These are phyloP conservation scores for Sitta europaea DNA, from an alignment of 2,113 vertebrate species.

Conservation along the genomic window DNA sequence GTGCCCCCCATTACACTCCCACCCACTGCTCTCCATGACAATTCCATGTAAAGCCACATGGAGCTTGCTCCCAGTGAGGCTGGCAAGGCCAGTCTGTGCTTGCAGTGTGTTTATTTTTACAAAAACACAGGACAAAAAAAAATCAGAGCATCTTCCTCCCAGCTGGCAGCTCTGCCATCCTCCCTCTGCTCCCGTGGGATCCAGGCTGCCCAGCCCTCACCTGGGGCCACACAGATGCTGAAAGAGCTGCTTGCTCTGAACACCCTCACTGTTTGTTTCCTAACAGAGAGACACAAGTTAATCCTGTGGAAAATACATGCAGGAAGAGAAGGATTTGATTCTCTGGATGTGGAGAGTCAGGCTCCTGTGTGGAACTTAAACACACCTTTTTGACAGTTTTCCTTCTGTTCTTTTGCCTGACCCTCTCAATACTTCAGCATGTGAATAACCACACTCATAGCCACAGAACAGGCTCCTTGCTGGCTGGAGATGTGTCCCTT, in stretches of 20 bases:
- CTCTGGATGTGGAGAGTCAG: neutral
- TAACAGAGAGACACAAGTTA: neutral
- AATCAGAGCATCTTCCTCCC: neutral
- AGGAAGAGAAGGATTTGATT: neutral
- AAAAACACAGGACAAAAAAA: neutral
- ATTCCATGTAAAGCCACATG: neutral
- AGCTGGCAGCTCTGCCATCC: neutral
- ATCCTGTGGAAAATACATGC: neutral
- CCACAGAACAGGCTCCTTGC: neutral
- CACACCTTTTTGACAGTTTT: neutral
- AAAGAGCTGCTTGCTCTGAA: neutral
- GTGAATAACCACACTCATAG: neutral
- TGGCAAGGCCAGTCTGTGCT: neutral
- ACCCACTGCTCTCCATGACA: neutral
- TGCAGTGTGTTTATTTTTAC: too few relatives aligned
- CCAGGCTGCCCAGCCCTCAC: neutral
- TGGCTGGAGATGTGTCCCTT: neutral
- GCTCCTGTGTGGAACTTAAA: neutral
- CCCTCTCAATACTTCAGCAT: neutral
- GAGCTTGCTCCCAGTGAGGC: neutral
- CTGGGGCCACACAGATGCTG: neutral
- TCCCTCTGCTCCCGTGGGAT: neutral
- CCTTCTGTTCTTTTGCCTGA: neutral
- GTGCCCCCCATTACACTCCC: rapidly evolving
- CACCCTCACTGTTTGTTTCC: neutral